phyloP scores from a whole-genome alignment of 1,140 invertebrate genomes.

The Micrasema longulum region DNA sequence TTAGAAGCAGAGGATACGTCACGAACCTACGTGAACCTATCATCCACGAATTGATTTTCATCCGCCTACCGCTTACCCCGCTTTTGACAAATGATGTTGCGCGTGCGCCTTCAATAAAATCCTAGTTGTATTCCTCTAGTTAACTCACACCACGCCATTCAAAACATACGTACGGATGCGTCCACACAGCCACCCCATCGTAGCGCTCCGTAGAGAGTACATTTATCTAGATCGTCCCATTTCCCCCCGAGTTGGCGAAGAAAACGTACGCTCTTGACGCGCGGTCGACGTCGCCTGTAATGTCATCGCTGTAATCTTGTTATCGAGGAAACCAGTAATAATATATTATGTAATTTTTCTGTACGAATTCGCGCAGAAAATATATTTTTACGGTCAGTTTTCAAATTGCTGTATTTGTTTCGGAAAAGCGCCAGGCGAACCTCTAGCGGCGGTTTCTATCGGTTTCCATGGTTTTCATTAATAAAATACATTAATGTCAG shows the following conservation, averaged over 20 bases:
- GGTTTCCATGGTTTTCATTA: constrained; percentile 46
- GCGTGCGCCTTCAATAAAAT: constrained; percentile 26
- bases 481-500: constrained; percentile 38
- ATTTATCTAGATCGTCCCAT: constrained; percentile 42
- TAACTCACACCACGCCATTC: constrained; percentile 5
- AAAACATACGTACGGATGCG: background rate
- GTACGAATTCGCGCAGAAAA: too few species aligned
- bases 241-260: constrained; percentile 18
- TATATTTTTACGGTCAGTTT: too few species aligned
- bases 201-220: constrained; percentile 15
- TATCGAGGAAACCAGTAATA: background rate
- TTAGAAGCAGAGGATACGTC: constrained; percentile 24
- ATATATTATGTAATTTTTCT: too few species aligned
- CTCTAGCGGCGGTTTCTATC: constrained; percentile 27
- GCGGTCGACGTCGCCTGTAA: background rate
- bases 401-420: constrained; percentile 21
- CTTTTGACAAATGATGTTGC: constrained; percentile 20
- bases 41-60: constrained; percentile 45
- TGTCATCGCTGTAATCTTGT: constrained; percentile 29
- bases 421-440: constrained; percentile 9
- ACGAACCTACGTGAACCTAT: constrained; percentile 14
- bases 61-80: constrained; percentile 22
- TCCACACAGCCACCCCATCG: constrained; percentile 9
- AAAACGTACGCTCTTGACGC: constrained; percentile 5
- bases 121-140: constrained; percentile 5